Conservation (phyloP, 2,888 invertebrate genomes). For the Heliothis peltigera region DNA sequence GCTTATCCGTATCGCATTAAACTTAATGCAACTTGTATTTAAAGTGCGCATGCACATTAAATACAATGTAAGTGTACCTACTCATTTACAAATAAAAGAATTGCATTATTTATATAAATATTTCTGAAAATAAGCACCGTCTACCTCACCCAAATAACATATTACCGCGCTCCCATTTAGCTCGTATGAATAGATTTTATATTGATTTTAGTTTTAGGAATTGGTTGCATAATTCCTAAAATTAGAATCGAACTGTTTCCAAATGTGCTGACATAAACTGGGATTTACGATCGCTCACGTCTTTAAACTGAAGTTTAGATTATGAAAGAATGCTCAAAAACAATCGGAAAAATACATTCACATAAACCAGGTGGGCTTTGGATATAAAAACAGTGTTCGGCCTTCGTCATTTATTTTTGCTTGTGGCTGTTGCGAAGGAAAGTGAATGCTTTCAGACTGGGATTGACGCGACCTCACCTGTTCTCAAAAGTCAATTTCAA, state of each 20-base stretch:
- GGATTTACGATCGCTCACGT: constrained; percentile 80
- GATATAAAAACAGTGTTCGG: constrained; percentile 77
- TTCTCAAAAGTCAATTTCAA: constrained; percentile 81
- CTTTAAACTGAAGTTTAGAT: constrained; percentile 81
- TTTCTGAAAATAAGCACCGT: constrained; percentile 15
- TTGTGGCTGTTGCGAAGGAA: constrained; percentile 75
- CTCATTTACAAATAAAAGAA: constrained; percentile 35
- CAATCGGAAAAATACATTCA: constrained; percentile 77
- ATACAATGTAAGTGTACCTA: constrained; percentile 23
- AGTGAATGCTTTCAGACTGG: constrained; percentile 77
- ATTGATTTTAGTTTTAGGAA: constrained; percentile 57
- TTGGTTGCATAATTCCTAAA: constrained; percentile 79
- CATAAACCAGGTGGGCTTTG: constrained; percentile 81
- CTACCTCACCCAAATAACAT: constrained; percentile 32
- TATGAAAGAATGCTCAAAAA: constrained; percentile 84
- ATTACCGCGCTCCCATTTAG: constrained; percentile 29
- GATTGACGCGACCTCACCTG: constrained; percentile 83
- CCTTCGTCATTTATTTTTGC: constrained; percentile 79
- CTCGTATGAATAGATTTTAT: constrained; percentile 50
- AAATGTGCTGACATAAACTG: constrained; percentile 82
- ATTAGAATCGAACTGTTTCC: constrained; percentile 76
- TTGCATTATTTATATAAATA: constrained; percentile 30
- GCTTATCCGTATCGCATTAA: constrained; percentile 51
- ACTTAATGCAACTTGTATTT: constrained; percentile 52
- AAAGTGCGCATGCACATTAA: constrained; percentile 42